Percentiles rank a stretch among this genome's conserved stretches.
These are phyloP conservation scores for Cheiracanthium punctorium DNA, from an alignment of 2,888 invertebrate species.

Conservation along the genomic window DNA sequence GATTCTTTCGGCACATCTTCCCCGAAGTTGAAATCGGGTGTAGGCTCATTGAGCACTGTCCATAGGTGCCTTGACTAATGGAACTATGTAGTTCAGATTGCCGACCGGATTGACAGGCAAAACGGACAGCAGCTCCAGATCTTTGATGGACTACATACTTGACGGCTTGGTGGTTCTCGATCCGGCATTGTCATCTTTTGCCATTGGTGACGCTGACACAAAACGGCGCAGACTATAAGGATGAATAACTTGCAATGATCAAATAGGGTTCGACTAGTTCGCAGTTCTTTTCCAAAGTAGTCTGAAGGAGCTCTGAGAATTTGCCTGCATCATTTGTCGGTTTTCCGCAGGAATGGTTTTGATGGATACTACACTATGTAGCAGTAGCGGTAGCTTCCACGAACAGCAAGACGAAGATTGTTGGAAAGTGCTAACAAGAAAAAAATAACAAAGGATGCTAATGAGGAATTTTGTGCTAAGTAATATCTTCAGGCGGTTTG, in stretches of 20 bases:
- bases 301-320: not conserved
- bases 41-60: constrained; percentile 48
- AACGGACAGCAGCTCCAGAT: constrained; percentile 39
- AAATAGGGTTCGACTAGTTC: constrained; percentile 53
- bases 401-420: constrained; percentile 47
- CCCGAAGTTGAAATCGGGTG: constrained; percentile 30
- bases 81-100: not conserved
- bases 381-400: constrained; percentile 56
- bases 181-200: constrained; percentile 31
- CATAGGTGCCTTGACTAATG: constrained; percentile 36
- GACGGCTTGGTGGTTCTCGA: not conserved
- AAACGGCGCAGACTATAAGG: constrained; percentile 33
- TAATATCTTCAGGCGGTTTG: not conserved
- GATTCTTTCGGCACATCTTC: constrained; percentile 9
- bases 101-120: constrained; percentile 9
- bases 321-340: not conserved
- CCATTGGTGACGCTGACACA: constrained; percentile 26
- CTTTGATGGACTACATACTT: not conserved
- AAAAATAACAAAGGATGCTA: too few species aligned
- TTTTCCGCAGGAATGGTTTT: constrained; percentile 1
- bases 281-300: constrained; percentile 48
- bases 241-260: constrained; percentile 37
- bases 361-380: constrained; percentile 53
- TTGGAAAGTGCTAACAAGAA: too few species aligned
- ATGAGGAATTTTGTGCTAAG: too few species aligned